Base-by-base conservation (phyloP, 1,140 invertebrate genomes). In the Cotesia vestalis region DNA sequence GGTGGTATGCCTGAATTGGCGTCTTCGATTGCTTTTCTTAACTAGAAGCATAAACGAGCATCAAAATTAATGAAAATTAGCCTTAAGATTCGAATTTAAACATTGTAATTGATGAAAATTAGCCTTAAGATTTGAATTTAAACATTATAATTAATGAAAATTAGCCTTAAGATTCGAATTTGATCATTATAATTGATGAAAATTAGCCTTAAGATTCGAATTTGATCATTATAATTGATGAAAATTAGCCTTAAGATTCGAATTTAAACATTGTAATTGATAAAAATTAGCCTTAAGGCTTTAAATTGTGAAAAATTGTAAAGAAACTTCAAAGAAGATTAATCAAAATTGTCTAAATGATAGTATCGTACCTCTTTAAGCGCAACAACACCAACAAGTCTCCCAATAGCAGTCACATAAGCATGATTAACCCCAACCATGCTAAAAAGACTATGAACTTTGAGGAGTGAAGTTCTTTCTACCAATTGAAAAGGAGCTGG, bases 401-500 rank as follows among this genome's bases (percentile, higher is more conserved):
- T 90, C 0, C 98, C 98, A 70, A 97, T 97, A 51, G 96, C 95
- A 4, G 98, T 99, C 0, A 99, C 98, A 86, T 99, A 99, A 2
- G 98, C 97, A 80, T 97, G 94, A 88, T 97, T 98, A 3, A 99
- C 93, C 35, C 97, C 96, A 57, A 99, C 91, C 89, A 99, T 94
- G 4, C 96, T 98, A 86, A 99, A 99, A 5, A 99, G 86, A 6
- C 97, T 98, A 87, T 99, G 98, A 1, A 98, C 96, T 90, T 99
- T 99, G 8, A 98, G 91, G 36, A 99, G 87, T 0, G 96, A 98
- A 1, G 98, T 99, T 78, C 95, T 92, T 81, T 97, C 96, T 1
- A 99, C 97, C 0, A 99, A 89, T 84, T 99, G 98, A 87, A 99
- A 99, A n/a, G 98, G 98, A 14, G 98, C 96, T 2, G 97, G 96